Conservation (phyloP, 2,113 vertebrate genomes). For the Buteo buteo region DNA sequence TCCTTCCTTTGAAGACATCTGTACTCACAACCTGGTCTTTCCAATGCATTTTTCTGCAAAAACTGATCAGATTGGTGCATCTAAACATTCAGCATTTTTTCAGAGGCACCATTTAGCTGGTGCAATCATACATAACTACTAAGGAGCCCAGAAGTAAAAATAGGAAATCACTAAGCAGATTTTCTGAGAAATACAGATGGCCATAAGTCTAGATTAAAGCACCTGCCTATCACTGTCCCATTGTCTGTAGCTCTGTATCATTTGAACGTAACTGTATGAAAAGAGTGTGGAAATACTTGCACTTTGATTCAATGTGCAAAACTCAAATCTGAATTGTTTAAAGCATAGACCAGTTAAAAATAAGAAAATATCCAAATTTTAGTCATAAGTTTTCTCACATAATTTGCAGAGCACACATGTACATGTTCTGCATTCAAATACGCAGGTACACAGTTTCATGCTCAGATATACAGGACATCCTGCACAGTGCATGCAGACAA, state of each 20-base stretch:
- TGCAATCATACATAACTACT: not conserved
- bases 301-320: not conserved
- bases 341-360: not conserved
- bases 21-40: not conserved
- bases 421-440: not conserved
- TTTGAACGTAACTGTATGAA: not conserved
- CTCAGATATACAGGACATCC: not conserved
- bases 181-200: not conserved
- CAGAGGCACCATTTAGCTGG: not conserved
- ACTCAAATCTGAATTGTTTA: not conserved
- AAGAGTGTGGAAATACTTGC: not conserved
- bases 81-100: not conserved
- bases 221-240: not conserved
- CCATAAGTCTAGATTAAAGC: not conserved
- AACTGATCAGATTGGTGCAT: not conserved
- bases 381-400: not conserved
- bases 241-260: not conserved
- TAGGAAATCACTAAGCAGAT: not conserved
- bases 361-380: not conserved
- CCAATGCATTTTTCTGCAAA: not conserved
- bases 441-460: rapidly evolving
- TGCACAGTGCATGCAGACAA: not conserved
- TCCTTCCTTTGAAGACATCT: not conserved
- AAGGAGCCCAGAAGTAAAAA: not conserved
- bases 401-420: not conserved